Conservation (phyloP, 2,797 vertebrate species). For the Pitangus sulphuratus region DNA sequence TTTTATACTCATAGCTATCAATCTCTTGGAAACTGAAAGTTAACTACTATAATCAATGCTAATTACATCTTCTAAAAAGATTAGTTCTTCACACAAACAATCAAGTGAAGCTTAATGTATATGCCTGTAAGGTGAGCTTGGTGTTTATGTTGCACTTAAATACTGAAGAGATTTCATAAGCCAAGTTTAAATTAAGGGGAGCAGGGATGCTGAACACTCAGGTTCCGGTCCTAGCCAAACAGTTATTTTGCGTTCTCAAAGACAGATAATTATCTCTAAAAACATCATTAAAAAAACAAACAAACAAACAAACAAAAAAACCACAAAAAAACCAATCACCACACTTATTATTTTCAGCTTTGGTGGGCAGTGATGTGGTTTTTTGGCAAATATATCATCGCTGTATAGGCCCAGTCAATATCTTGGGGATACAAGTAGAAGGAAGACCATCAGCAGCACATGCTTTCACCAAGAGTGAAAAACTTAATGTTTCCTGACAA, state of each 20-base stretch:
- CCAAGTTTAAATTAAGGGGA: background rate
- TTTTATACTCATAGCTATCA: background rate
- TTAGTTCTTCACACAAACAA: background rate
- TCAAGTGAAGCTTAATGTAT: background rate
- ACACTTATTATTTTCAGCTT: background rate
- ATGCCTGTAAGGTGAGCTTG: background rate
- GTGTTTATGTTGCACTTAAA: background rate
- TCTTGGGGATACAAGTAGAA: background rate
- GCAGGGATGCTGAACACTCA: background rate
- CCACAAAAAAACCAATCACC: no score
- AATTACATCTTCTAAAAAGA: background rate
- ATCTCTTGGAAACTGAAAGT: background rate
- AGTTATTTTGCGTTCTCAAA: background rate
- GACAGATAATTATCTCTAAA: background rate
- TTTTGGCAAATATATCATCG: rapidly evolving
- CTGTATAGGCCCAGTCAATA: background rate
- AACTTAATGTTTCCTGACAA: background rate
- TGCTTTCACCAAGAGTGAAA: background rate
- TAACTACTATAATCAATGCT: background rate
- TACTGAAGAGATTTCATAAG: background rate
- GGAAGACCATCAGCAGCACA: background rate
- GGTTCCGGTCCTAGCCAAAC: background rate
- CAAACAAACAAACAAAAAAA: background rate
- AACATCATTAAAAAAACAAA: background rate
- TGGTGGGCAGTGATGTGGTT: rapidly evolving